Evolutionary conservation across 2,113 vertebrate species (phyloP).

Genomic region (Grus americana): DNA sequence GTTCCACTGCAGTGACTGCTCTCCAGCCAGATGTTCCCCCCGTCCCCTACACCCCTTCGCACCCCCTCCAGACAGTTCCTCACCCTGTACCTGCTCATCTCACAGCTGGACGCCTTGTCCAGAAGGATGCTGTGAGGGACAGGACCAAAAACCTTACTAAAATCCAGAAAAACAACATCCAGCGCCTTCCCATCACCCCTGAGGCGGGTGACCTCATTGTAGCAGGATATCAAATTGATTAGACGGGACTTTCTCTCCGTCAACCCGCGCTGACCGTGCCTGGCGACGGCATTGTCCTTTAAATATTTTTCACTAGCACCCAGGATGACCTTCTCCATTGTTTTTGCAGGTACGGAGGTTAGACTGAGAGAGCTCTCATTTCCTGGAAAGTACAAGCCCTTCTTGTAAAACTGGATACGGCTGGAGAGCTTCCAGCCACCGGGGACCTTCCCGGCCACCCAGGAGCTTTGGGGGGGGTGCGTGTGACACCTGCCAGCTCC

Average conservation of each 20-base stretch:
- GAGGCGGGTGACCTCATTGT: accelerated
- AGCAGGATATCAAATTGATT: background rate
- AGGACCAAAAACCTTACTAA: background rate
- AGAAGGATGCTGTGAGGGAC: background rate
- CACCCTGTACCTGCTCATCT: background rate
- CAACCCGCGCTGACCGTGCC: background rate
- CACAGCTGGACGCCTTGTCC: background rate
- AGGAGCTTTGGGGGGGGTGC: too few species aligned
- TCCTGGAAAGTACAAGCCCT: background rate
- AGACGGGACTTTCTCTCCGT: accelerated
- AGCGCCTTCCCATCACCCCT: background rate
- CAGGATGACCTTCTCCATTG: background rate
- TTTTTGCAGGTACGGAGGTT: background rate
- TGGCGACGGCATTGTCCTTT: background rate
- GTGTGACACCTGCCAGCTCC: background rate
- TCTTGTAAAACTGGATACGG: accelerated
- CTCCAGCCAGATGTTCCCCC: background rate
- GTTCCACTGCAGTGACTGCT: accelerated
- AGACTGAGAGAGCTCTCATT: background rate
- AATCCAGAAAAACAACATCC: background rate
- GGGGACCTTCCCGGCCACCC: background rate
- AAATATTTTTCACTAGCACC: background rate
- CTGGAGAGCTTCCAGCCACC: background rate
- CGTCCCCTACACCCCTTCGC: background rate
- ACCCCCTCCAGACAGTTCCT: background rate